A percentile compares a stretch with the other conserved stretches of the same genome.
These are phyloP conservation scores for Phacellophora camtschatica DNA, from an alignment of 30 jellyfish, hydroid and myxozoan genomes.

Conservation along the genomic window DNA sequence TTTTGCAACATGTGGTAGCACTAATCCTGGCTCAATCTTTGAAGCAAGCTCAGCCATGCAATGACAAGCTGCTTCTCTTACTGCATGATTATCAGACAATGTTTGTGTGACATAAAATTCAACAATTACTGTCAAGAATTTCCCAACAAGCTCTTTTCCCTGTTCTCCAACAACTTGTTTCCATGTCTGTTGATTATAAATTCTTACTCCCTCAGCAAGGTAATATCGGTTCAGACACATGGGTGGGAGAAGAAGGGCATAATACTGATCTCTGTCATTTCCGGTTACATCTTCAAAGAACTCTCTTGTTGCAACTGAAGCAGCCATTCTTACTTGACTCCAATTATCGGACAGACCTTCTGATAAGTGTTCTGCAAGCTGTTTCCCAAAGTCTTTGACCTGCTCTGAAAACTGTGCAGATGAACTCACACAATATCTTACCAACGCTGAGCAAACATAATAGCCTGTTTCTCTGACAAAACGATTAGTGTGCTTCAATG, in stretches of 20 bases:
- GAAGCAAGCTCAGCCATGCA: conserved; percentile 98
- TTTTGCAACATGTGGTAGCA: conserved; percentile 67
- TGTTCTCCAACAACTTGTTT: conserved; percentile 73
- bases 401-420: conserved; percentile 40
- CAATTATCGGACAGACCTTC: conserved; percentile 95
- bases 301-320: conserved; percentile 97
- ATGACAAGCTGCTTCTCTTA: conserved; percentile 99
- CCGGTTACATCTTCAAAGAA: conserved; percentile 78
- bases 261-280: conserved; percentile 59
- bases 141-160: conserved; percentile 84
- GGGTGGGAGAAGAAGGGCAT: conserved; percentile 79
- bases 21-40: conserved; percentile 54
- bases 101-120: conserved; percentile 84
- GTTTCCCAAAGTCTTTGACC: conserved; percentile 72
- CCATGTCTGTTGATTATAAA: conserved; percentile 97
- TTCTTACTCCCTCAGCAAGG: conserved; percentile 96
- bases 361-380: conserved; percentile 69
- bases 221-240: conserved; percentile 94
- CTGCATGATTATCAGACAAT: conserved; percentile 96
- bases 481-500: conserved; percentile 86
- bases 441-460: conserved; percentile 94
- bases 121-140: conserved; percentile 57
- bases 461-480: conserved; percentile 97
- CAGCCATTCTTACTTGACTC: conserved; percentile 99
- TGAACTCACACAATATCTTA: conserved; percentile 76